A percentile compares a stretch with the other conserved stretches of the same genome.
These are phyloP conservation scores for Neria commutata DNA, from an alignment of 2,888 invertebrate genomes.

Conservation along the genomic window DNA sequence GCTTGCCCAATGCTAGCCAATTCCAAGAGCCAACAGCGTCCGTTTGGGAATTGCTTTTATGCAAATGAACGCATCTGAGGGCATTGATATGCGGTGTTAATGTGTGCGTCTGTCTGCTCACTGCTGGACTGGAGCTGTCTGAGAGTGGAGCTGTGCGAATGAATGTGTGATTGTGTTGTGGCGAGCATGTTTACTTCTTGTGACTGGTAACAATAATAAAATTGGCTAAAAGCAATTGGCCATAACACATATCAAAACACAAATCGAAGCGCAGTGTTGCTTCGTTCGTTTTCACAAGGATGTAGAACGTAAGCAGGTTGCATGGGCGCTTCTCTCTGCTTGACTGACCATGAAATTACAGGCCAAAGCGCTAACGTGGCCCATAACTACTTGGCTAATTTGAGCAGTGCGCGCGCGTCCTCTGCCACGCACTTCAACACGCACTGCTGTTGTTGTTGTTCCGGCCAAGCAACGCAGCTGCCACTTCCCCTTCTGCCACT, in stretches of 20 bases:
- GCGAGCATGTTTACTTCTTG: background rate
- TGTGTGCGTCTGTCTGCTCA: conserved; percentile 1
- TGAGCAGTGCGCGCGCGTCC: conserved; percentile 25
- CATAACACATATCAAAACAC: conserved; percentile 14
- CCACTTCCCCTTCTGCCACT: conserved; percentile 31
- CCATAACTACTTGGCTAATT: conserved; percentile 35
- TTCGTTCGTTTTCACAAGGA: no score
- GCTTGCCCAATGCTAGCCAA: conserved; percentile 21
- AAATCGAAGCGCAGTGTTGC: conserved; percentile 9
- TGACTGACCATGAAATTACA: conserved; percentile 50
- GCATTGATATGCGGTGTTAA: conserved; percentile 27
- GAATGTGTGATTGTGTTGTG: no score
- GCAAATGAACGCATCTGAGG: conserved; percentile 20
- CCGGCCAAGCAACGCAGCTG: no score
- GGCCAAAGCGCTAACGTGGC: conserved; percentile 18
- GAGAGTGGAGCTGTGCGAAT: no score
- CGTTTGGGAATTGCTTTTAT: conserved; percentile 21
- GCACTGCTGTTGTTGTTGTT: background rate
- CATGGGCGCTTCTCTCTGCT: conserved; percentile 25
- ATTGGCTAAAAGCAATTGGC: conserved; percentile 20
- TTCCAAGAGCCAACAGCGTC: background rate
- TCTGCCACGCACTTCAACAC: no score
- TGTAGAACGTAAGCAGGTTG: no score
- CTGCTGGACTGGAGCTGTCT: background rate
- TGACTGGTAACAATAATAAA: conserved; percentile 9